Evolutionary conservation across 2,797 vertebrate species (phyloP).

Genomic region (Bradypus variegatus): DNA sequence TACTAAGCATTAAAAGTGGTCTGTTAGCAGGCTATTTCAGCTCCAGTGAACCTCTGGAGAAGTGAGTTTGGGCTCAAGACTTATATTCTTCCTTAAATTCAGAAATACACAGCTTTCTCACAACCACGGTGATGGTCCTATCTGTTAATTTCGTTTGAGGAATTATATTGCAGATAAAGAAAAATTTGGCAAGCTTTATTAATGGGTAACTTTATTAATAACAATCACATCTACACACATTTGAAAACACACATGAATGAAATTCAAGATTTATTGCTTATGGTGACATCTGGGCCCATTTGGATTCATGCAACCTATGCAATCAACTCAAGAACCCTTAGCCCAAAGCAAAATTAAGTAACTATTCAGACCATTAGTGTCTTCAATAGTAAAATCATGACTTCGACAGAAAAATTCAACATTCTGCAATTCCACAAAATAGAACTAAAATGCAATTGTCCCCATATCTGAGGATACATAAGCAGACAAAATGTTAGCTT

Average conservation of each 20-base stretch:
- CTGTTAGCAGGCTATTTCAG: background rate
- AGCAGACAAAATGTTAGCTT: background rate
- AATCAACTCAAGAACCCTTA: background rate
- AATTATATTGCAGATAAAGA: background rate
- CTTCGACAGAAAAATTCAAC: background rate
- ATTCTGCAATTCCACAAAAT: background rate
- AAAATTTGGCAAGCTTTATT: too few species aligned
- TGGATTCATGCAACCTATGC: background rate
- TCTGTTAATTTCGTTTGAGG: constrained; percentile 15
- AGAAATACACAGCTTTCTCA: constrained; percentile 5
- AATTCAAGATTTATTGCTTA: background rate
- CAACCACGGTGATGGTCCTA: background rate
- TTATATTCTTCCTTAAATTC: background rate
- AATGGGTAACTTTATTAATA: constrained; percentile 31
- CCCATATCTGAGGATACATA: background rate
- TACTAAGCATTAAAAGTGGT: background rate
- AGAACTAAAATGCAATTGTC: constrained; percentile 19
- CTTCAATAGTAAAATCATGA: constrained; percentile 21
- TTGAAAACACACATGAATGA: constrained; percentile 24
- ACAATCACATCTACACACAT: background rate
- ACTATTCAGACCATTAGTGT: background rate
- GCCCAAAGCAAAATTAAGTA: background rate
- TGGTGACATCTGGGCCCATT: background rate
- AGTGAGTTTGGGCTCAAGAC: background rate
- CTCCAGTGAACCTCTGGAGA: background rate